Conservation (phyloP, 2,888 invertebrate genomes). For the Trichacis sp. region DNA sequence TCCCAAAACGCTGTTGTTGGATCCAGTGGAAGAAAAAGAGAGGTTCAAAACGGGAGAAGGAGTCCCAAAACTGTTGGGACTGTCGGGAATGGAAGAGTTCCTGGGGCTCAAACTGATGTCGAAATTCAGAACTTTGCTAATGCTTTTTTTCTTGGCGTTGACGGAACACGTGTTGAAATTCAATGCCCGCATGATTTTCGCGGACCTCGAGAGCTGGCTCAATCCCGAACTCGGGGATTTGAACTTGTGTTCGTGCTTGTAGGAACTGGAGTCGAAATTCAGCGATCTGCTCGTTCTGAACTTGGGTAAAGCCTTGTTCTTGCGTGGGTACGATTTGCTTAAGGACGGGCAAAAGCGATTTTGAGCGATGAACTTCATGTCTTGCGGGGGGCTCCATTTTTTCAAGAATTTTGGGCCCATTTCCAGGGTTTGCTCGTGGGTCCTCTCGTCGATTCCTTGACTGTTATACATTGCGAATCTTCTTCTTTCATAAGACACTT, state of each 20-base stretch:
- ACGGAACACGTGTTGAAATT: conserved; percentile 51
- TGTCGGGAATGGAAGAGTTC: conserved; percentile 35
- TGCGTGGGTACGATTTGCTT: conserved; percentile 51
- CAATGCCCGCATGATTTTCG: conserved; percentile 60
- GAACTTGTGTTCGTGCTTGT: conserved; percentile 38
- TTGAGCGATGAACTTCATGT: conserved; percentile 44
- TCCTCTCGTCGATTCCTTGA: conserved; percentile 37
- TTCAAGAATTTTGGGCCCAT: conserved; percentile 44
- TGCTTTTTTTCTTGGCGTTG: conserved; percentile 42
- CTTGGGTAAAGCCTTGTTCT: conserved; percentile 45
- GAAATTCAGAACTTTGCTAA: conserved; percentile 59
- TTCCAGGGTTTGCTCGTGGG: conserved; percentile 46
- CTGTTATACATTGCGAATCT: conserved; percentile 40
- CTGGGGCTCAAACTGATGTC: conserved; percentile 54
- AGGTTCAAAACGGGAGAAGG: conserved; percentile 24
- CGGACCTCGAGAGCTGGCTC: conserved; percentile 54
- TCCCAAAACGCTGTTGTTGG: conserved; percentile 46
- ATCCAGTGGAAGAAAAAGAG: conserved; percentile 50
- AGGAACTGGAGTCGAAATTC: conserved; percentile 49
- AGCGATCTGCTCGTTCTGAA: conserved; percentile 56
- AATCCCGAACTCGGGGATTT: conserved; percentile 49
- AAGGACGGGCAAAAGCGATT: conserved; percentile 48
- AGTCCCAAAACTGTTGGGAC: conserved; percentile 25
- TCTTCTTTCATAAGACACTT: neutral
- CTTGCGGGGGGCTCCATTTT: conserved; percentile 51